These are phyloP conservation scores for Laticauda colubrina DNA, from an alignment of 2,113 vertebrate genomes.

Conservation along the genomic window DNA sequence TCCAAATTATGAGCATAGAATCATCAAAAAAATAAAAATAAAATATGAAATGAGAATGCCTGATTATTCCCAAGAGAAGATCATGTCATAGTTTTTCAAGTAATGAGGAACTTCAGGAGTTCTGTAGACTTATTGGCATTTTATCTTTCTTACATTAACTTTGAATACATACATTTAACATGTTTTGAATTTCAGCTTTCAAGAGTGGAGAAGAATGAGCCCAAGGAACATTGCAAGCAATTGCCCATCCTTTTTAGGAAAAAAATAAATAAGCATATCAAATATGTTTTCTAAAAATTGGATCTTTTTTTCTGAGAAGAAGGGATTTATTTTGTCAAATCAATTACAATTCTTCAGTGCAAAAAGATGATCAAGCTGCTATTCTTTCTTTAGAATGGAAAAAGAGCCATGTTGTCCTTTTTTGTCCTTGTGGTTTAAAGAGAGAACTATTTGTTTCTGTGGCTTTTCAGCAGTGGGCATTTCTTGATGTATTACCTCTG, in stretches of 20 bases:
- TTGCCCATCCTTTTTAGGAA: background rate
- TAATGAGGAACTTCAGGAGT: background rate
- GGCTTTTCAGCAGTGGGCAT: background rate
- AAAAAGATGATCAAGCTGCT: background rate
- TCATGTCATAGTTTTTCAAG: background rate
- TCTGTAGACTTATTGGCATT: background rate
- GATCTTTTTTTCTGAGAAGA: background rate
- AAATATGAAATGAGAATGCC: background rate
- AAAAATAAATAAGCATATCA: background rate
- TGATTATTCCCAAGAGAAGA: background rate
- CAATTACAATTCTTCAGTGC: constrained; percentile 24
- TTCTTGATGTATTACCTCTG: background rate
- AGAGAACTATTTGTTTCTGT: background rate
- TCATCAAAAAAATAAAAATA: background rate
- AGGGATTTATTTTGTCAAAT: background rate
- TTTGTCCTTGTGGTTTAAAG: background rate
- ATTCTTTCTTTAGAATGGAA: background rate
- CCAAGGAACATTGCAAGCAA: background rate
- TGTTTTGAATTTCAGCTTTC: background rate
- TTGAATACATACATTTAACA: background rate
- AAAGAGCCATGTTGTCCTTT: background rate
- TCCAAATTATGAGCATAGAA: background rate
- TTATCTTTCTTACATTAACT: background rate
- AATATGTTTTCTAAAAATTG: background rate
- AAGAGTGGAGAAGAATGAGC: background rate